Evolutionary conservation across 2,113 vertebrate genomes (phyloP), one percentile per base, ranked within the genome.

Genomic region (Pteropus alecto): DNA sequence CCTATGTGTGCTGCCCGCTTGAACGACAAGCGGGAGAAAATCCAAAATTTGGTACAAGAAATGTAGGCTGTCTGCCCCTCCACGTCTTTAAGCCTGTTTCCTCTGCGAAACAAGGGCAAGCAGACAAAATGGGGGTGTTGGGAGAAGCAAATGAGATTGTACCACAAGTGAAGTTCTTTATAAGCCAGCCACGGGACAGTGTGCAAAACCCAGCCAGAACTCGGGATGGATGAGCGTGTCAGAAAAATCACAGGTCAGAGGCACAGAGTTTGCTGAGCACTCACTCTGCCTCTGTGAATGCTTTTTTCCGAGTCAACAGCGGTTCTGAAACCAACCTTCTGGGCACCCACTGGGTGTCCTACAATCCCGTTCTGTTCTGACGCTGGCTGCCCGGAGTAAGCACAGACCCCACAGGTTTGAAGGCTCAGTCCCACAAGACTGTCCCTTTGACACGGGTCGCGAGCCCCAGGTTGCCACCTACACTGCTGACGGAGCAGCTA

Each of bases 1-100:
- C 35, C 0, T 2, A 14, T 0, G 6, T 7, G 8, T n/a, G 21
- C 41, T 38, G 54, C 60, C 6, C 19, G 11, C 5, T 2, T 6
- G 46, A 94, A 54, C n/a, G 28, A 8, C 2, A 43, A 70, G 26
- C 4, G 14, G 14, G 26, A 85, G 4, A 8, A 9, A 89, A n/a
- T 15, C 33, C 2, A 1, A 54, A 61, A 38, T n/a, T 7, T 86
- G 33, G 28, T 9, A 22, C 46, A n/a, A 12, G 41, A 22, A 15
- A 5, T 8, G 12, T 38, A 10, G 58, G 15, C 21, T 1, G 30
- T 82, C 68, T 13, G 4, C 33, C 16, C 2, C 26, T 30, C 41
- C 10, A 35, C 18, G 30, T 35, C 51, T 61, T n/a, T n/a, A 48
- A 76, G 63, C 46, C 46, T 82, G 33, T 73, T 76, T 73, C 26